Evolutionary conservation across 1,140 invertebrate species (phyloP), one percentile per base, ranked within the genome.

Genomic region (Listronotus oregonensis): DNA sequence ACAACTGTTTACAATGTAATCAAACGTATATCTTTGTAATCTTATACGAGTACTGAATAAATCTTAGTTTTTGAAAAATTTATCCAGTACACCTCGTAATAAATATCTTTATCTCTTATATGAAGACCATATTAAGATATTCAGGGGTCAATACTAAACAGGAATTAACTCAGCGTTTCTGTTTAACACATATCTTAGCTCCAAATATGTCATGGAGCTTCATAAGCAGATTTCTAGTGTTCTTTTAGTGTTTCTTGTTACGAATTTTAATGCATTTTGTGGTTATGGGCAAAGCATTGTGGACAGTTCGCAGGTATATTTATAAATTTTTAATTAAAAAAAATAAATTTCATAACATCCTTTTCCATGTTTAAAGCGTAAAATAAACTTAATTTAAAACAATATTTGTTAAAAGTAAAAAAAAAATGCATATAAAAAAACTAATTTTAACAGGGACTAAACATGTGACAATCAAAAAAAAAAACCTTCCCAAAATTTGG

Each of bases 101-200:
- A 39, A 8, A 17, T 12, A 12, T n/a, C 17, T 46, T 63, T 63
- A 63, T 63, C 60, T 44, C 50, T 32, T 52, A 31, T 34, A 63
- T 14, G 32, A 54, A 50, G 14, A 55, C 11, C 44, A 50, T 40
- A 18, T 17, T 15, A 64, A 56, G 62, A 64, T 64, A 64, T 64
- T 75, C 71, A 75, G 61, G 66, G 74, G 74, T 75, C 72, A 75
- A 18, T 59, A 68, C 58, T 61, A 69, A 74, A 63, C 67, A 75
- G 71, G 71, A 75, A 73, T 73, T 71, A 67, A 70, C 68, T 70
- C 62, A 69, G 60, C 66, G 72, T 69, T 71, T 68, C 39, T 67
- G 65, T 58, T 44, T 18, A 66, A 46, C 64, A 47, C 52, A 39
- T 37, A 40, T 44, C 32, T 34, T n/a, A 7, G 62, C 43, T 66